phyloP scores from a whole-genome alignment of 2,113 vertebrate species.

The Aspidoscelis tigris region DNA sequence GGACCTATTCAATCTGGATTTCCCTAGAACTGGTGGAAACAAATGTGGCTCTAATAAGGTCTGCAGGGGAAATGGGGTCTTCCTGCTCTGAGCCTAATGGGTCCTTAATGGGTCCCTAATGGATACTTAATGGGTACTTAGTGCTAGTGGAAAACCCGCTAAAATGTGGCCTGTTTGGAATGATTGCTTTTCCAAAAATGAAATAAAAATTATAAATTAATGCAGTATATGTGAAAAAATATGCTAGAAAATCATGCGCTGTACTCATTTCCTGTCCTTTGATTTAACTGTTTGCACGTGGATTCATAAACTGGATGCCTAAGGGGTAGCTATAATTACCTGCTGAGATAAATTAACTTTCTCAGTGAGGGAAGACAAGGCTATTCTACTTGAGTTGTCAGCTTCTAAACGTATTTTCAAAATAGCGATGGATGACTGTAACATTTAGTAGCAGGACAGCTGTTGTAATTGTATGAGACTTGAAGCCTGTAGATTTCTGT shows the following conservation, averaged over 20 bases:
- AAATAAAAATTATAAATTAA: neutral
- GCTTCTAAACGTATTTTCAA: neutral
- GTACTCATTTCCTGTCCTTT: neutral
- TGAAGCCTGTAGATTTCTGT: neutral
- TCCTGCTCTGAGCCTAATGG: too few relatives aligned
- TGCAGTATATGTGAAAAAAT: neutral
- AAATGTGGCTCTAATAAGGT: too few relatives aligned
- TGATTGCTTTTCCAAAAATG: neutral
- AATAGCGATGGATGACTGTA: neutral
- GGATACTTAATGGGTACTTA: too few relatives aligned
- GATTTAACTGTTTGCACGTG: conserved; percentile 17
- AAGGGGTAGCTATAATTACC: conserved; percentile 18
- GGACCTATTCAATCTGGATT: too few relatives aligned
- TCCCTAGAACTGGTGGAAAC: too few relatives aligned
- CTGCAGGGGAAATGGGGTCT: too few relatives aligned
- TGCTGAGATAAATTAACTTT: conserved; percentile 30
- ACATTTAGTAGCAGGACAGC: neutral
- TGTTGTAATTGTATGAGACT: neutral
- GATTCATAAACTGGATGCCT: conserved; percentile 16
- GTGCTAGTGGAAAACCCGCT: too few relatives aligned
- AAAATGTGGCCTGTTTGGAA: neutral
- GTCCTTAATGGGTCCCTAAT: too few relatives aligned
- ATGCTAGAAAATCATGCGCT: neutral
- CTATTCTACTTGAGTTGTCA: conserved; percentile 10
- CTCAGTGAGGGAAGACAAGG: conserved; percentile 17